A percentile compares a stretch with the other conserved stretches of the same genome.
These are phyloP conservation scores for Leptopilina myrica DNA, from an alignment of 2,888 invertebrate genomes.

Conservation along the genomic window DNA sequence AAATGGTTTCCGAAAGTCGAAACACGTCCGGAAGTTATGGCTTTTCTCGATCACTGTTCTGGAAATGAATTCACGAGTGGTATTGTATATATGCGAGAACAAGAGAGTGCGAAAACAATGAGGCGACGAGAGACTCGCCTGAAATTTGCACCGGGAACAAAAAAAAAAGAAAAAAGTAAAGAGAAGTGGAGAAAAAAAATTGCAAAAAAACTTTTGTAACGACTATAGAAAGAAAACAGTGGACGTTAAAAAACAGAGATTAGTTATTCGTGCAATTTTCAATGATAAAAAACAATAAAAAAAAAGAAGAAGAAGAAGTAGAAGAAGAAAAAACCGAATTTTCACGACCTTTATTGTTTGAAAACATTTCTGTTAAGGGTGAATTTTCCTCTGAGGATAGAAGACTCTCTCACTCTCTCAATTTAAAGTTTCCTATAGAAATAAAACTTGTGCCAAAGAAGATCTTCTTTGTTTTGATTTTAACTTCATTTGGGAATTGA, in stretches of 20 bases:
- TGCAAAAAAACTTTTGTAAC: background rate
- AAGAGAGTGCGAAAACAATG: constrained; percentile 22
- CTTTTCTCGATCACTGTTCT: constrained; percentile 29
- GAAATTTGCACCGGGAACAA: background rate
- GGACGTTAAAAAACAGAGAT: constrained; percentile 48
- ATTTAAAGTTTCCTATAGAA: constrained; percentile 28
- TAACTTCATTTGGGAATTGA: constrained; percentile 15
- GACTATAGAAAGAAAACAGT: constrained; percentile 41
- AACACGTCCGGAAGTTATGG: constrained; percentile 34
- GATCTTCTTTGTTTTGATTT: constrained; percentile 14
- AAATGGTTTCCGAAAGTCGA: constrained; percentile 18
- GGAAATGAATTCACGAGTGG: constrained; percentile 16
- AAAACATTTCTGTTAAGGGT: background rate
- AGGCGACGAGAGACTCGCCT: background rate
- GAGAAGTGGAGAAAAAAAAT: background rate
- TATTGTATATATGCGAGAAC: constrained; percentile 21
- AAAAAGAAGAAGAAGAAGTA: too few species aligned
- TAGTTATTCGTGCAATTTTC: constrained; percentile 55
- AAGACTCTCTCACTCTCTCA: background rate
- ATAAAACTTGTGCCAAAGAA: constrained; percentile 23
- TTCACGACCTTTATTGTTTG: constrained; percentile 35
- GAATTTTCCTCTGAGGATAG: background rate
- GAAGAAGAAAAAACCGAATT: constrained; percentile 45
- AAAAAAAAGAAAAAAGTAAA: background rate
- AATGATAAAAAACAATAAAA: constrained; percentile 27